Base-by-base conservation (phyloP, 1,140 invertebrate genomes). In the Drosophila albomicans region DNA sequence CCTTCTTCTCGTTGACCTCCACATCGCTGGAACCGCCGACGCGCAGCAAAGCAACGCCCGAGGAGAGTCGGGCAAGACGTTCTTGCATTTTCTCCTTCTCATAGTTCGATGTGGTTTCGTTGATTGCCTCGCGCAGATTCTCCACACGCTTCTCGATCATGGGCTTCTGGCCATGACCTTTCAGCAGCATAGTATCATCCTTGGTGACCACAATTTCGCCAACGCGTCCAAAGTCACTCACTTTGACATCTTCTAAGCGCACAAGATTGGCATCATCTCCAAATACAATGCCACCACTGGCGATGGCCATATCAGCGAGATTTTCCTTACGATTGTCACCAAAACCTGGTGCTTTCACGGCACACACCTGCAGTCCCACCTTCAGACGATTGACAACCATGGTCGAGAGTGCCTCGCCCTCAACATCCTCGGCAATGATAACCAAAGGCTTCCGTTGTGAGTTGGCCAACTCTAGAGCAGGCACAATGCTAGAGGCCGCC, bases 1-100 rank as follows among this genome's bases (percentile, higher is more conserved):
- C 99, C 93, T 99, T 99, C 93, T 99, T 99, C 93, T 99, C 99
- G 91, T 98, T 99, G 0, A 99, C 98, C 94, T 99, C 99, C 28
- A 99, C 98, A 93, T 99, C 99, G 93, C 98, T 99, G 52, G 97
- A 98, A 32, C 99, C 99, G 65, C 99, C 99, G 72, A 99, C 97
- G 93, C 98, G 97, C 0, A 99, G 93, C 2, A 99, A 96, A 45
- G 98, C 99, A 52, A 99, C 98, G 41, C 97, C 99, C 64, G 97
- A 98, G 3, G 98, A 96, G 1, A 99, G 93, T 74, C 98, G 96
- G 0, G 99, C 99, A 46, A 99, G 93, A 74, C 99, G 95, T 93
- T 99, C 99, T 92, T 98, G 98, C 32, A 99, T 93, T 91, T 99
- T 99, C 91, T 99, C 99, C 92, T 99, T 99, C 91, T 99, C 99